Evolutionary conservation across 2,797 vertebrate species (phyloP).

Genomic region (Melopsittacus undulatus): DNA sequence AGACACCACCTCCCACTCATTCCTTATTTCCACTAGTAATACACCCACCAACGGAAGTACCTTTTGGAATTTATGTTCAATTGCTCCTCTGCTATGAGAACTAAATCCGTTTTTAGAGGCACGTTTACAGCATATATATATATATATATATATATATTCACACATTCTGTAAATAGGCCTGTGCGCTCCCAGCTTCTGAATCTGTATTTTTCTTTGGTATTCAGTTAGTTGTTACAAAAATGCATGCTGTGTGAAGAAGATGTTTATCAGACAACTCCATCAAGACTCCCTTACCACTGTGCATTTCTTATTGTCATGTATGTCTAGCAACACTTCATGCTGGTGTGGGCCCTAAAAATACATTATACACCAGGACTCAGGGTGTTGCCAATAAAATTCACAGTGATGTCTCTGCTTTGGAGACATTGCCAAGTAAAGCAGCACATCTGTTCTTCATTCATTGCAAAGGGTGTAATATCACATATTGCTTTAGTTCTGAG

Average conservation of each 20-base stretch:
- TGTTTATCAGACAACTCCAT: not conserved
- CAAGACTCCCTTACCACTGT: not conserved
- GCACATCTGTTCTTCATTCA: not conserved
- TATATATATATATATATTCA: fast-evolving
- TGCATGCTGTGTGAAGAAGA: not conserved
- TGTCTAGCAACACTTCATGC: not conserved
- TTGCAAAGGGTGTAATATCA: not conserved
- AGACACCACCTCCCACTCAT: not conserved
- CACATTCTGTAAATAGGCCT: not conserved
- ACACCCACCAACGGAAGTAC: not conserved
- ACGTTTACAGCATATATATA: not conserved
- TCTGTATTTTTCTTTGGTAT: not conserved
- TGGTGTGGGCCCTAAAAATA: not conserved
- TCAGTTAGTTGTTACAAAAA: not conserved
- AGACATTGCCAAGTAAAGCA: not conserved
- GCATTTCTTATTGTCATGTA: not conserved
- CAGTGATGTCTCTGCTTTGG: not conserved
- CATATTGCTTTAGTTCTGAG: not conserved
- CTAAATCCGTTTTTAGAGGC: not conserved
- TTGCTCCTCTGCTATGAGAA: not conserved
- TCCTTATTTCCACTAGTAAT: not conserved
- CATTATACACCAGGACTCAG: not conserved
- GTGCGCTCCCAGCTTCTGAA: not conserved
- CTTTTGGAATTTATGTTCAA: not conserved
- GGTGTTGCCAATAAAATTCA: not conserved